Evolutionary conservation across 1,140 invertebrate species (phyloP).

Genomic region (Brachionus paranguensis): DNA sequence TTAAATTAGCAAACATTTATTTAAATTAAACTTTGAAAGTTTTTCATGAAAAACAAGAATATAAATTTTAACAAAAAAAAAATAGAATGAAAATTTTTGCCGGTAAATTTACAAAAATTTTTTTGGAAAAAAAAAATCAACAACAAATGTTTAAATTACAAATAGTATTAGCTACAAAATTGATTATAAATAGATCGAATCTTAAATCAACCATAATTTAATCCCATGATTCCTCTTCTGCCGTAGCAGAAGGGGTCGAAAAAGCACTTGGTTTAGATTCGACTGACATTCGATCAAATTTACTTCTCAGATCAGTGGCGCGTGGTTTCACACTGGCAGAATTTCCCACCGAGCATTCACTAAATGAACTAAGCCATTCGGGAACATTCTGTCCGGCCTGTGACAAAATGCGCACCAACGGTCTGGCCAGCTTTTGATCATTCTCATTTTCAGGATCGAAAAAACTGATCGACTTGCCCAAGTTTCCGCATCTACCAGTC

Average conservation of each 20-base stretch:
- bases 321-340: neutral
- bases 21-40: neutral
- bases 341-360: neutral
- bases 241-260: neutral
- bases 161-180: neutral
- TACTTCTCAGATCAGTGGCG: neutral
- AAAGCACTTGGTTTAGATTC: neutral
- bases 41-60: neutral
- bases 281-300: neutral
- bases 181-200: neutral
- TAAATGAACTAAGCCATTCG: neutral
- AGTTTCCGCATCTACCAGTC: slow-evolving; percentile 85
- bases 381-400: slow-evolving; percentile 30
- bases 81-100: neutral
- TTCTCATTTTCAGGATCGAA: slow-evolving; percentile 56
- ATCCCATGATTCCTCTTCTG: slow-evolving; percentile 24
- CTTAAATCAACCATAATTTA: neutral
- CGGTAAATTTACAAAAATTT: neutral
- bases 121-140: neutral
- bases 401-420: neutral
- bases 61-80: neutral
- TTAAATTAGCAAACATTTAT: neutral
- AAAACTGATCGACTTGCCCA: slow-evolving; percentile 80
- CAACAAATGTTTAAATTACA: neutral
- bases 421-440: slow-evolving; percentile 9